A percentile compares a stretch with the other conserved stretches of the same genome.
Conservation (phyloP, 2,888 invertebrate genomes). For the Steinernema scapterisci region DNA sequence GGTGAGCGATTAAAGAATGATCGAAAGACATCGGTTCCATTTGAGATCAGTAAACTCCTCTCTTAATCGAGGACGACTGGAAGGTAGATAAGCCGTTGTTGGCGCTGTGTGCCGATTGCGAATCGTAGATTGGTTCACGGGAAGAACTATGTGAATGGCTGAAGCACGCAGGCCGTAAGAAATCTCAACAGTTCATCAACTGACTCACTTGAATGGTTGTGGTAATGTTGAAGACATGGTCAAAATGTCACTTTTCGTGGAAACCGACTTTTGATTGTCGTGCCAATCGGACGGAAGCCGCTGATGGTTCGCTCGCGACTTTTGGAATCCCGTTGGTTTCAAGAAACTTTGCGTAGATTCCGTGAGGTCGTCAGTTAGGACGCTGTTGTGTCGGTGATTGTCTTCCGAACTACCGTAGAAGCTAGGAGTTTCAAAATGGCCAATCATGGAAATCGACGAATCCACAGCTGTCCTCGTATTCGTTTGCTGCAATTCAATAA, state of each 20-base stretch:
- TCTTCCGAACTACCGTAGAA: constrained; percentile 19
- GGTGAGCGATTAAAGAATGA: neutral
- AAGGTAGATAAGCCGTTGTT: neutral
- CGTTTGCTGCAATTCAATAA: neutral
- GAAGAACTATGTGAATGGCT: neutral
- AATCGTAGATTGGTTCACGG: constrained; percentile 2
- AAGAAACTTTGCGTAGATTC: constrained; percentile 10
- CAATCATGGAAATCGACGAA: constrained; percentile 10
- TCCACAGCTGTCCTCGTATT: neutral
- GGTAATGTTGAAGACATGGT: constrained; percentile 12
- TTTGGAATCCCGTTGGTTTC: neutral
- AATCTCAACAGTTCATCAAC: neutral
- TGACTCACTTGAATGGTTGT: constrained; percentile 2
- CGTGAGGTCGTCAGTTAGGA: neutral
- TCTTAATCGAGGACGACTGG: constrained; percentile 17
- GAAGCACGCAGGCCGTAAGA: neutral
- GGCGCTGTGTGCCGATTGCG: constrained; percentile 8
- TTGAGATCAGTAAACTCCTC: neutral
- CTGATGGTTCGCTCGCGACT: neutral
- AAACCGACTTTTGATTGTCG: neutral
- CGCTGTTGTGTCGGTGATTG: neutral
- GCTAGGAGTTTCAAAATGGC: constrained; percentile 7
- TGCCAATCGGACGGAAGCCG: neutral
- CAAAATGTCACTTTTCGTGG: neutral
- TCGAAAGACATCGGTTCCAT: neutral